Evolutionary conservation across 2,888 invertebrate species (phyloP), one percentile per base, ranked within the genome.

Genomic region (Agonum fuliginosum): DNA sequence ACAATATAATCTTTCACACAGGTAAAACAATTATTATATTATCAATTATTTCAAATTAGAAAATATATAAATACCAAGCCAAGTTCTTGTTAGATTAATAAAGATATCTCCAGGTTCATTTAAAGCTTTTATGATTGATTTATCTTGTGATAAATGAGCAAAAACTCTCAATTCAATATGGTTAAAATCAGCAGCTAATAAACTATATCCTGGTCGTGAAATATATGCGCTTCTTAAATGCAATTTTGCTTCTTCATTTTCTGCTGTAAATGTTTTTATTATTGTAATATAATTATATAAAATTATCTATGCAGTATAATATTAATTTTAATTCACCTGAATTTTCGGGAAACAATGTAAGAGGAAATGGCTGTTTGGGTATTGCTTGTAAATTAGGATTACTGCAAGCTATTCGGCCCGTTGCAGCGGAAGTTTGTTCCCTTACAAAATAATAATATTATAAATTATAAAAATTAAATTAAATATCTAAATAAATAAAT

Each of bases 161-260:
- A 88, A 86, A 83, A 89, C 86, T 80, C 89, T 86, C 79, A 89
- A 88, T 84, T 89, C 89, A 78, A 88, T 85, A 82, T 89, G 89
- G 80, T 83, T 82, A 84, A 88, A 89, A 85, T 89, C 89, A 0
- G 88, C 89, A 43, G 87, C 87, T 79, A 89, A 78, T 76, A 89
- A 84, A 37, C 43, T 17, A 80, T 78, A 78, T 0, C 86, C 86
- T 0, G 79, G 80, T 0, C 88, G 83, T 0, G 87, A 72, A 24
- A 82, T 80, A 84, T 88, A 89, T 79, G 87, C 83, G 6, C 85
- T 84, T 0, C 89, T 87, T 80, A 89, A 84, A 74, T 82, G 80
- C 62, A 86, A 81, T 54, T 73, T 30, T 27, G n/a, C 2, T 51
- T 74, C 51, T 24, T 70, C 20, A 58, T 24, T 46, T 51, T 12